Percentiles rank a stretch among this genome's conserved stretches.
Conservation (phyloP, 2,797 vertebrate species). For the Cryptoblepharus egeriae region DNA sequence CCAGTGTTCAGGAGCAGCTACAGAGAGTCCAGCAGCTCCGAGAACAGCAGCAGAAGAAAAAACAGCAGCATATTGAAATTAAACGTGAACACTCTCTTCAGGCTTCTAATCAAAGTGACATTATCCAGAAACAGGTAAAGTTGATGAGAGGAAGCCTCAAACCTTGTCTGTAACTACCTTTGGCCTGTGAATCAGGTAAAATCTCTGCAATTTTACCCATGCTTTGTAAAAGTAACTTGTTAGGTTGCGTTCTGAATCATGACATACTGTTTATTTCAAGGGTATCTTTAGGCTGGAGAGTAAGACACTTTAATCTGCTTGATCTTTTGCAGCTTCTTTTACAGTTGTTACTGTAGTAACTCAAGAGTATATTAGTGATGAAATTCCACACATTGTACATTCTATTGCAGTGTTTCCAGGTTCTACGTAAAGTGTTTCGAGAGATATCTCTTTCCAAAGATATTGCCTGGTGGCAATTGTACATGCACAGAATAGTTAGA, state of each 20-base stretch:
- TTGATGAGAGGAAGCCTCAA: slow-evolving; percentile 66
- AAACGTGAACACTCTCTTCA: slow-evolving; percentile 90
- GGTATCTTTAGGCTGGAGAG: slow-evolving; percentile 35
- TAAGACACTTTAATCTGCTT: neutral
- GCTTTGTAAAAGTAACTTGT: slow-evolving; percentile 42
- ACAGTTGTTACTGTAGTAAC: slow-evolving; percentile 43
- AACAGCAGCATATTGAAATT: slow-evolving; percentile 90
- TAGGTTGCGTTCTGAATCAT: slow-evolving; percentile 21
- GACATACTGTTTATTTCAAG: slow-evolving; percentile 50
- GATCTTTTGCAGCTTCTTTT: slow-evolving; percentile 2
- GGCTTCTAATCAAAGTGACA: slow-evolving; percentile 90
- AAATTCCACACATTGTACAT: neutral
- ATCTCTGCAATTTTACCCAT: slow-evolving; percentile 30
- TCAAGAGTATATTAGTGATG: slow-evolving; percentile 40
- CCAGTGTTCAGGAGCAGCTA: slow-evolving; percentile 94
- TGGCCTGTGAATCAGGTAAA: slow-evolving; percentile 49
- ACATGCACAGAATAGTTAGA: too few species aligned
- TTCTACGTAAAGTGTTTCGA: neutral
- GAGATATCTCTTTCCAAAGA: neutral
- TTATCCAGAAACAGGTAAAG: slow-evolving; percentile 95
- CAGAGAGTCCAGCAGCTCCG: slow-evolving; percentile 94
- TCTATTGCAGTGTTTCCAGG: neutral
- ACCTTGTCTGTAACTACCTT: slow-evolving; percentile 39
- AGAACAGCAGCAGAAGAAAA: slow-evolving; percentile 95
- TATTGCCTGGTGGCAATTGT: neutral